These are phyloP conservation scores for Phalangium opilio DNA, from an alignment of 2,888 invertebrate species.

Conservation along the genomic window DNA sequence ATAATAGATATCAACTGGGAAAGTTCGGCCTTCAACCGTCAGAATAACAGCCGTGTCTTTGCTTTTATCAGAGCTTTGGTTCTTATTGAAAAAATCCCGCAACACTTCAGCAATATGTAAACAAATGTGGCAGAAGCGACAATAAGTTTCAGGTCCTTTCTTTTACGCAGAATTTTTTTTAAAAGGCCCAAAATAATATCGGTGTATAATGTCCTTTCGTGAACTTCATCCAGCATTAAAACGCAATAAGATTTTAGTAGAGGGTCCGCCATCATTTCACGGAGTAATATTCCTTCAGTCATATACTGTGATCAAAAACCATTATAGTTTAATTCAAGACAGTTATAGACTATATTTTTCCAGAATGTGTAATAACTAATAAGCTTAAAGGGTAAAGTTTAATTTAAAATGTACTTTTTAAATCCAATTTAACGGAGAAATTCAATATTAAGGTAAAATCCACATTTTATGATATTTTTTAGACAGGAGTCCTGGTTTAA, in stretches of 20 bases:
- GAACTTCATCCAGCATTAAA: slow-evolving; percentile 85
- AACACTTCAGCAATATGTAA: slow-evolving; percentile 73
- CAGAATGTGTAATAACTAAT: too few relatives aligned
- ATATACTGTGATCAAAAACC: too few relatives aligned
- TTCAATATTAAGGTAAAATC: too few relatives aligned
- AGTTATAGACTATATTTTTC: too few relatives aligned
- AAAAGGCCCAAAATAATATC: slow-evolving; percentile 86
- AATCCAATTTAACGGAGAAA: too few relatives aligned
- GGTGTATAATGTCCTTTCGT: slow-evolving; percentile 80
- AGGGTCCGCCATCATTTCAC: slow-evolving; percentile 92
- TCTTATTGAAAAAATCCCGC: slow-evolving; percentile 56
- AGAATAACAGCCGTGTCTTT: slow-evolving; percentile 62
- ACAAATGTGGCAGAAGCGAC: slow-evolving; percentile 93
- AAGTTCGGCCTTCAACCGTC: slow-evolving; percentile 71
- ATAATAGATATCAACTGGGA: slow-evolving; percentile 75
- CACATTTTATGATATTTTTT: too few relatives aligned
- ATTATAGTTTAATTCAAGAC: too few relatives aligned
- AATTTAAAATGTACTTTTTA: too few relatives aligned
- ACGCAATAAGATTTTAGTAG: slow-evolving; percentile 72
- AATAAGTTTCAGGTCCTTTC: slow-evolving; percentile 62
- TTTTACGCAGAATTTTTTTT: slow-evolving; percentile 75
- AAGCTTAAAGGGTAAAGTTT: too few relatives aligned
- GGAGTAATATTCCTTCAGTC: slow-evolving; percentile 86
- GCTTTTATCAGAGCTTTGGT: slow-evolving; percentile 25
- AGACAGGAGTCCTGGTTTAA: too few relatives aligned